These are phyloP conservation scores for Polyommatus icarus DNA, from an alignment of 2,888 invertebrate genomes.

Conservation along the genomic window DNA sequence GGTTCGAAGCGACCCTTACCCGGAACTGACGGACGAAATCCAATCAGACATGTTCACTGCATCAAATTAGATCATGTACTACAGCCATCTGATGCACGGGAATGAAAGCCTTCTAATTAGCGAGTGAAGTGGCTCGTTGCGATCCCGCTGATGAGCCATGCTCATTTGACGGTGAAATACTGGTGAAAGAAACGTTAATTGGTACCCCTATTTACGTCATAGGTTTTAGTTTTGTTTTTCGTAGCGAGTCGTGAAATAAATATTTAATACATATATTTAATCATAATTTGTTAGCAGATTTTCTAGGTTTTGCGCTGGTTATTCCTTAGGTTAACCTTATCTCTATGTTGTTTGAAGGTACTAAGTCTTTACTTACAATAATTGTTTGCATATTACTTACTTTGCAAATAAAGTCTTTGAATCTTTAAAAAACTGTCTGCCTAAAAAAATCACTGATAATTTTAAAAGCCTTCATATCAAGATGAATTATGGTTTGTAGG, in stretches of 20 bases:
- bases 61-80: constrained; percentile 28
- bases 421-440: too few relatives aligned
- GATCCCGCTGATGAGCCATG: constrained; percentile 37
- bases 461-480: too few relatives aligned
- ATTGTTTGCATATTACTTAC: too few relatives aligned
- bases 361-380: too few relatives aligned
- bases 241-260: not conserved
- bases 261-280: not conserved
- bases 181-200: constrained; percentile 23
- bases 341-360: too few relatives aligned
- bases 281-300: too few relatives aligned
- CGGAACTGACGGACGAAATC: constrained; percentile 3
- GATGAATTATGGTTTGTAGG: too few relatives aligned
- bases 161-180: constrained; percentile 35
- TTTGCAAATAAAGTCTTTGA: too few relatives aligned
- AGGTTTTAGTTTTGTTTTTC: not conserved
- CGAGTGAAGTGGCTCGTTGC: constrained; percentile 35
- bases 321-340: too few relatives aligned
- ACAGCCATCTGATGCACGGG: constrained; percentile 34
- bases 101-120: constrained; percentile 41
- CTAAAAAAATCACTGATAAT: too few relatives aligned
- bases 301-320: too few relatives aligned
- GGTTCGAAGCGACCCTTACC: not conserved
- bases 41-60: constrained; percentile 1
- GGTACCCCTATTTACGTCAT: constrained; percentile 4